These are phyloP conservation scores for Onthophagus taurus DNA, from an alignment of 1,140 invertebrate species.

Conservation along the genomic window DNA sequence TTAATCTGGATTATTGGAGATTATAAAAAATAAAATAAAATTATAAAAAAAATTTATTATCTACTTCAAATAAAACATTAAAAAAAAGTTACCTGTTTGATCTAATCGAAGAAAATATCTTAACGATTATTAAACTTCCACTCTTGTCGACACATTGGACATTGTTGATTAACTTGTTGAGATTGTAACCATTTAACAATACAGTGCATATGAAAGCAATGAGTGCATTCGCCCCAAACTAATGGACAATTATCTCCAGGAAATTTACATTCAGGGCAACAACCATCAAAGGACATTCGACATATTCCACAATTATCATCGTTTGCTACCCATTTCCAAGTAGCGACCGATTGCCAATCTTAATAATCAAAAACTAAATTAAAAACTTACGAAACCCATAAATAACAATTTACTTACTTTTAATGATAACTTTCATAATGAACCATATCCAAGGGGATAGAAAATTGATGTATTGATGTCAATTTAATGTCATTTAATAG, in stretches of 20 bases:
- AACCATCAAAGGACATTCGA: slow-evolving; percentile 96
- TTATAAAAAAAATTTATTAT: background rate
- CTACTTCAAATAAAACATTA: background rate
- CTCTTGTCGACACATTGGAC: slow-evolving; percentile 98
- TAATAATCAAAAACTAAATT: slow-evolving; percentile 14
- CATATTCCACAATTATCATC: slow-evolving; percentile 99
- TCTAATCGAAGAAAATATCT: slow-evolving; percentile 7
- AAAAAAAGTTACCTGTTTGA: background rate
- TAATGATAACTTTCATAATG: slow-evolving; percentile 33
- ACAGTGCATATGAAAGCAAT: slow-evolving; percentile 99
- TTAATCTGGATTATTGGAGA: background rate
- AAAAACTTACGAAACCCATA: background rate
- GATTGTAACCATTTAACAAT: slow-evolving; percentile 99
- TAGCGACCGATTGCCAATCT: slow-evolving; percentile 92
- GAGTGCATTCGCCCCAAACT: slow-evolving; percentile 97
- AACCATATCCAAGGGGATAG: no score
- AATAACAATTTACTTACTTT: slow-evolving; percentile 33
- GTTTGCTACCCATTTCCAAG: slow-evolving; percentile 97
- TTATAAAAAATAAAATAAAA: background rate
- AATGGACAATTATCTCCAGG: slow-evolving; percentile 98
- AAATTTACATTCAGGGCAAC: slow-evolving; percentile 96
- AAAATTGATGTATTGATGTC: no score
- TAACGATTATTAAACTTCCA: slow-evolving; percentile 92
- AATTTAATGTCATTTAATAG: no score
- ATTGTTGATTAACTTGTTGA: slow-evolving; percentile 89